These are phyloP conservation scores for Takifugu bimaculatus DNA, from an alignment of 2,113 vertebrate genomes.

Conservation along the genomic window DNA sequence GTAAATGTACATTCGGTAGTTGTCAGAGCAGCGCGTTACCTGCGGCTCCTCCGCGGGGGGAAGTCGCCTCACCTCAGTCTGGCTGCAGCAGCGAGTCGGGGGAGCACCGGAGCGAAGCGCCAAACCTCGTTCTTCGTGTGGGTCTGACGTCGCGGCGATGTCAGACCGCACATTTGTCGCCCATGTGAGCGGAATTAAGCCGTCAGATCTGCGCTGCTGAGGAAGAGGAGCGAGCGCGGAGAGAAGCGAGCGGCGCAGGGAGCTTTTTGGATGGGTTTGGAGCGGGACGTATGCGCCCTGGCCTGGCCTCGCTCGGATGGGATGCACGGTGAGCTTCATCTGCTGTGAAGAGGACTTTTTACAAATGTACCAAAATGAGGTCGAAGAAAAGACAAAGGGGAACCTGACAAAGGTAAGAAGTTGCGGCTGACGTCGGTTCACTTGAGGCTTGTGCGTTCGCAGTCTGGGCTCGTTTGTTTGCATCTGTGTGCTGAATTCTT, in stretches of 20 bases:
- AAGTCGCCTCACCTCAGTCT: too few relatives aligned
- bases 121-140: neutral
- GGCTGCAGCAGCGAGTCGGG: too few relatives aligned
- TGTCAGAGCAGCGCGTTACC: too few relatives aligned
- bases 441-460: slow-evolving; percentile 2
- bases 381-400: slow-evolving; percentile 69
- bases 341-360: slow-evolving; percentile 81
- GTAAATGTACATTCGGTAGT: too few relatives aligned
- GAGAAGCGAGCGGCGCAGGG: neutral
- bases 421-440: neutral
- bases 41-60: too few relatives aligned
- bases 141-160: slow-evolving; percentile 25
- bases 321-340: slow-evolving; percentile 83
- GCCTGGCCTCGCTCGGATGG: slow-evolving; percentile 75
- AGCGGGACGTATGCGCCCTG: slow-evolving; percentile 20
- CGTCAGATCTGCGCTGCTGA: neutral
- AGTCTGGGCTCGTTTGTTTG: neutral
- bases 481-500: neutral
- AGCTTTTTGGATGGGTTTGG: slow-evolving; percentile 61
- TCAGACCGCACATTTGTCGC: neutral
- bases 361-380: slow-evolving; percentile 76
- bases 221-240: slow-evolving; percentile 2
- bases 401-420: slow-evolving; percentile 56
- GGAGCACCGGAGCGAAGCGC: too few relatives aligned
- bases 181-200: slow-evolving; percentile 11